Conservation (phyloP, 2,888 invertebrate genomes). For the Apocheima hispidaria region DNA sequence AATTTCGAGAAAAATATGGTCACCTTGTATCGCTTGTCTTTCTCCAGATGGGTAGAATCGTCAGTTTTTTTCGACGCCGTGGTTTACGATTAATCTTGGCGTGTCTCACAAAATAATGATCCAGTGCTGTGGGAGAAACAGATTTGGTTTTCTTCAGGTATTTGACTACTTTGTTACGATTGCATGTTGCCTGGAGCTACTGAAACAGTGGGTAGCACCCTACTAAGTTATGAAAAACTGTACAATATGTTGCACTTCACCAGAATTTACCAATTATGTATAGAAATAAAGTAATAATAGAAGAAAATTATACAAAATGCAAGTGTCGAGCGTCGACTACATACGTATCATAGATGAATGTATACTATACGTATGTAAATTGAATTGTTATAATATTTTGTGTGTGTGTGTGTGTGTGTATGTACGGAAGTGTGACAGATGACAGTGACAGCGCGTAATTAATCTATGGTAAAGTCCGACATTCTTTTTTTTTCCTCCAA, state of each 20-base stretch:
- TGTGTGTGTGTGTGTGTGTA: too few species aligned
- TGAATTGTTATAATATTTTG: neutral
- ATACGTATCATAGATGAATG: too few species aligned
- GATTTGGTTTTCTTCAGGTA: constrained; percentile 15
- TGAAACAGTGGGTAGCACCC: neutral
- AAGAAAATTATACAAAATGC: constrained; percentile 32
- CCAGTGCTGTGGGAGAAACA: constrained; percentile 45
- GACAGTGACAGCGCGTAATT: neutral
- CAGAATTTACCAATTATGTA: constrained; percentile 32
- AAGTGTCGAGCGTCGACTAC: too few species aligned
- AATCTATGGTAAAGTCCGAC: too few species aligned
- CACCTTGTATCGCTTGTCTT: constrained; percentile 70
- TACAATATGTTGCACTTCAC: constrained; percentile 25
- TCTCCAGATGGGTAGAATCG: constrained; percentile 64
- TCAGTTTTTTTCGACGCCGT: constrained; percentile 74
- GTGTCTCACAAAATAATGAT: constrained; percentile 47
- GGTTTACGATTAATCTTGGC: constrained; percentile 59
- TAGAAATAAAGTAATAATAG: constrained; percentile 17
- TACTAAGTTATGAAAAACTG: constrained; percentile 6
- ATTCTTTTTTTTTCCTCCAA: too few species aligned
- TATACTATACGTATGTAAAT: neutral
- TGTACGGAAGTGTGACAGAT: neutral
- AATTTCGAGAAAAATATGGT: constrained; percentile 2
- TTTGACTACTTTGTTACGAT: constrained; percentile 21
- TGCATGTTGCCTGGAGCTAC: neutral